Conservation (phyloP, 2,888 invertebrate species). For the Alentia gelatinosa region DNA sequence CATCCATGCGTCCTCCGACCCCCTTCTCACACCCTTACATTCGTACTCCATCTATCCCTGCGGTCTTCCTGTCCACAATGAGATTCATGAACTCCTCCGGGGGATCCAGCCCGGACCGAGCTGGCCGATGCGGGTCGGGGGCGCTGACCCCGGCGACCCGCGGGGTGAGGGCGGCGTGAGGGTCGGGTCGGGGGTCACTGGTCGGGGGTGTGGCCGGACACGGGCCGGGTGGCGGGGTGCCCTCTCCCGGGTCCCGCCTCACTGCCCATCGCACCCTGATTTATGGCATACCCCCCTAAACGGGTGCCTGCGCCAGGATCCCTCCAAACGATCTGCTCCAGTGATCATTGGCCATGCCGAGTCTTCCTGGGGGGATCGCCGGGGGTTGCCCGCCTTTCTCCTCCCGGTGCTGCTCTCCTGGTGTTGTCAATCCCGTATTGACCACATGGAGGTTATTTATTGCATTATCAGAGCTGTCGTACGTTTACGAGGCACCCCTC, state of each 20-base stretch:
- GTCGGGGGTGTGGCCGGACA: not conserved
- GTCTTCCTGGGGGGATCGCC: not conserved
- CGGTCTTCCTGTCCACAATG: not conserved
- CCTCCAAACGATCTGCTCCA: not conserved
- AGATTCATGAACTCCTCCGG: slow-evolving; percentile 11
- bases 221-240: slow-evolving; percentile 8
- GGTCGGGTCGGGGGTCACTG: not conserved
- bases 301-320: not conserved
- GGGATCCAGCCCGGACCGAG: not conserved
- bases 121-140: not conserved
- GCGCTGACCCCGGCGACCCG: not conserved
- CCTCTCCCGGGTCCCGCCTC: not conserved
- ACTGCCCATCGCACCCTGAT: not conserved
- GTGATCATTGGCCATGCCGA: not conserved
- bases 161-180: not conserved
- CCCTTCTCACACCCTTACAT: not conserved
- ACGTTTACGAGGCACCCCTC: not conserved
- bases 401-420: not conserved
- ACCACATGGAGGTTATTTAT: not conserved
- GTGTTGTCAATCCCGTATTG: not conserved
- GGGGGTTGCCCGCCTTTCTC: not conserved
- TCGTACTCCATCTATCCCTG: not conserved
- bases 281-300: not conserved
- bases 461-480: not conserved
- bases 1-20: not conserved